Conservation (phyloP, 2,888 invertebrate genomes). For the Clitarchus hookeri region DNA sequence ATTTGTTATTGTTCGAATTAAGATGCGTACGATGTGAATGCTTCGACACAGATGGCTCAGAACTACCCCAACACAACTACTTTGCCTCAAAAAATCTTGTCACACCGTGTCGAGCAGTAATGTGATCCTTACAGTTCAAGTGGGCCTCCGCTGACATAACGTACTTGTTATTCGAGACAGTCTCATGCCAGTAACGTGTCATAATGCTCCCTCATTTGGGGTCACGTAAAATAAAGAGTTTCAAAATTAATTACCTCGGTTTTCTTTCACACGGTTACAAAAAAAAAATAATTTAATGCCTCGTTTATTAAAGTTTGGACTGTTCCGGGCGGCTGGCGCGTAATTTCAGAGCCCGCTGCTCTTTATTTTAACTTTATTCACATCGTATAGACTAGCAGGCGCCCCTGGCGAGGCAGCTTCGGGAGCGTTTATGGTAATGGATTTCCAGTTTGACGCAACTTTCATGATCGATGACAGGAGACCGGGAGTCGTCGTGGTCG, state of each 20-base stretch:
- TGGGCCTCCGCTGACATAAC: not conserved
- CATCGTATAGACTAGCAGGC: not conserved
- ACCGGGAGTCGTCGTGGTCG: not conserved
- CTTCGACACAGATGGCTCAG: too few relatives aligned
- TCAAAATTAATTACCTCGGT: not conserved
- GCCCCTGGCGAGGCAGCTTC: not conserved
- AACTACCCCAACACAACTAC: too few relatives aligned
- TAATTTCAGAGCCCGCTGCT: not conserved
- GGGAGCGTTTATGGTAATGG: not conserved
- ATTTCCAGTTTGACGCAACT: not conserved
- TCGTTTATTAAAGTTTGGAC: slow-evolving; percentile 5
- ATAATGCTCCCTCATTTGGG: not conserved
- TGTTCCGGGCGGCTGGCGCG: not conserved
- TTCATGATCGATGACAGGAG: not conserved
- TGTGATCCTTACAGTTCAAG: too few relatives aligned
- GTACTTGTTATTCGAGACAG: not conserved
- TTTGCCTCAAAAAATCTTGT: too few relatives aligned
- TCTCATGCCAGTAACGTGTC: not conserved
- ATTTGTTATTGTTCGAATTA: too few relatives aligned
- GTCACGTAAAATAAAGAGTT: not conserved
- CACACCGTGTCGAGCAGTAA: too few relatives aligned
- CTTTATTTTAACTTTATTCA: not conserved
- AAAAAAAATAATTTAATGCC: not conserved
- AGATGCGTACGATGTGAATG: too few relatives aligned
- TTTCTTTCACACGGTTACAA: not conserved